Evolutionary conservation across 2,113 vertebrate species (phyloP).

Genomic region (Cinclus cinclus): DNA sequence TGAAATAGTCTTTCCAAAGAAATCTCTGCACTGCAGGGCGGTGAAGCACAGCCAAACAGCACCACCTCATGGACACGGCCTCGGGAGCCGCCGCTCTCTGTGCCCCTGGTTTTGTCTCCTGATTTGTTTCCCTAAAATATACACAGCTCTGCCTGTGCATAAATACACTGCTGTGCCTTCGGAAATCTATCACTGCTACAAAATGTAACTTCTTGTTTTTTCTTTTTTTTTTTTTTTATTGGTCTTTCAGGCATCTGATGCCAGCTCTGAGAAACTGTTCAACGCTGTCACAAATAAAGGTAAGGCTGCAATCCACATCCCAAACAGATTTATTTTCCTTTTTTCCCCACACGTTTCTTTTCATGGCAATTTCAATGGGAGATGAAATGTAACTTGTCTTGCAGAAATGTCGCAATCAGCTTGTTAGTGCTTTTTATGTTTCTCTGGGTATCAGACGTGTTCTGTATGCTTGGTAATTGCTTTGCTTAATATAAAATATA

Average conservation of each 20-base stretch:
- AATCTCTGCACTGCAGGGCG: constrained; percentile 58
- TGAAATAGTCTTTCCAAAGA: constrained; percentile 13
- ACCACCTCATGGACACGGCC: constrained; percentile 82
- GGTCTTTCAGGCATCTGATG: constrained; percentile 91
- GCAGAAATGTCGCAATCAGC: constrained; percentile 50
- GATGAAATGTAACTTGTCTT: constrained; percentile 48
- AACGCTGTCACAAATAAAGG: constrained; percentile 93
- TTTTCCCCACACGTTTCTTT: neutral
- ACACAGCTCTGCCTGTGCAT: neutral
- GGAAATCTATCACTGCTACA: neutral
- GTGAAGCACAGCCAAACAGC: constrained; percentile 77
- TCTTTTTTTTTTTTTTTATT: constrained; percentile 36
- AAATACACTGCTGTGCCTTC: neutral
- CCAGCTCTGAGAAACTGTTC: constrained; percentile 95
- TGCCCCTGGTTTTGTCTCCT: constrained; percentile 1
- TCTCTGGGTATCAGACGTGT: constrained; percentile 55
- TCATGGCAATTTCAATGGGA: constrained; percentile 46
- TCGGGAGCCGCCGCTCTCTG: neutral
- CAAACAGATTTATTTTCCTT: neutral
- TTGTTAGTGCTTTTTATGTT: constrained; percentile 65
- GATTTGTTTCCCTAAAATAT: constrained; percentile 37
- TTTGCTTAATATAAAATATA: constrained; percentile 61
- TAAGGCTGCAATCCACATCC: constrained; percentile 67
- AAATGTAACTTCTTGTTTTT: neutral
- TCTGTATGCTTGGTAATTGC: constrained; percentile 56